phyloP scores from a whole-genome alignment of 2,888 invertebrate species.

The Luffia ferchaultella region DNA sequence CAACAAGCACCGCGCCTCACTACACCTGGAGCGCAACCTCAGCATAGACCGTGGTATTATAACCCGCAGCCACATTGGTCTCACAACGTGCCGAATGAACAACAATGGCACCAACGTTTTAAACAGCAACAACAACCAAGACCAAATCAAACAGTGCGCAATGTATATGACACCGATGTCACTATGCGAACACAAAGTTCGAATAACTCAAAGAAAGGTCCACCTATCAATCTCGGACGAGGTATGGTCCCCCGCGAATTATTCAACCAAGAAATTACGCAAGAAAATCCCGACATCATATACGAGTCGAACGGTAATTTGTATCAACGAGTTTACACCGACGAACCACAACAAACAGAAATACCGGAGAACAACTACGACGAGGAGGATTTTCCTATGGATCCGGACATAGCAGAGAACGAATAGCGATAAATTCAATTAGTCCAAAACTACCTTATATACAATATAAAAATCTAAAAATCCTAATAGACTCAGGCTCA shows the following conservation, averaged over 20 bases:
- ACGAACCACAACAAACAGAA: neutral
- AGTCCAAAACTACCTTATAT: neutral
- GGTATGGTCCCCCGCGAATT: neutral
- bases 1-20: too few species aligned
- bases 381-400: neutral
- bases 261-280: neutral
- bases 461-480: neutral
- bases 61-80: neutral
- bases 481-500: neutral
- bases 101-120: neutral
- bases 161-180: neutral
- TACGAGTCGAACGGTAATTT: neutral
- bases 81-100: neutral
- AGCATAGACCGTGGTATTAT: too few species aligned
- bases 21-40: too few species aligned
- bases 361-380: neutral
- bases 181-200: neutral
- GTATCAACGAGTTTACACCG: neutral
- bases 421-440: neutral
- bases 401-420: neutral
- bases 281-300: neutral
- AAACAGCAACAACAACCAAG: neutral
- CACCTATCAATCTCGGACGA: neutral
- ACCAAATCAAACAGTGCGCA: neutral
- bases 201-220: neutral